Base-by-base conservation (phyloP, 37 sponge, comb jelly and placozoan genomes). In the Axinella damicornis region DNA sequence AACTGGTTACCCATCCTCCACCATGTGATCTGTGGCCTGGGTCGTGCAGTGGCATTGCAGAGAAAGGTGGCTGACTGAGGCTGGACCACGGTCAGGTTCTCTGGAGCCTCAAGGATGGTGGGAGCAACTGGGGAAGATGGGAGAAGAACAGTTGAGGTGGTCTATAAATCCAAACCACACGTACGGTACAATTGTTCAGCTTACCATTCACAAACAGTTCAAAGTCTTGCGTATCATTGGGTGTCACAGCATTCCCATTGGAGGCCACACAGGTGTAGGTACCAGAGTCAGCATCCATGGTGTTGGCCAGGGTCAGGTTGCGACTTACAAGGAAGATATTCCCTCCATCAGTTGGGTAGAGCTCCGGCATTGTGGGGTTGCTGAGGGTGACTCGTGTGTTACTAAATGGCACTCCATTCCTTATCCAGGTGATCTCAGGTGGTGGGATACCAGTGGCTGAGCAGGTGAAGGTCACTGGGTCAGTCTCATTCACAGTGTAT, bases 1-100 rank as follows among this genome's bases (percentile, higher is more conserved):
- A 46, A 9, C 46, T 46, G 46, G 9, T 9, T 4, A 46, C 46
- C 46, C 46, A 46, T 46, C 54, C 78, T 79, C 27, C 54, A 76
- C 90, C 90, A 89, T 25, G 79, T 71, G 64, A 89, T 78, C 67
- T 37, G 13, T 5, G 90, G 90, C 9, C 34, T 56, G 28, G 90
- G 90, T 46, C 71, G 38, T 13, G 76, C 90, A 46, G 79, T 79
- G 57, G 69, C 80, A 60, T 30, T 57, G 53, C 90, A 90, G 18
- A 52, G 63, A 55, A 90, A 69, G 30, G 53, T 66, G 56, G 68
- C 79, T 19, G 52, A 17, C 41, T 65, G 36, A 19, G 60, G 32
- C 39, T 73, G 56, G 33, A 58, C 53, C 25, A 73, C 80, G 41
- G 68, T 75, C 20, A 69, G 25, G 39, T 75, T 40, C 22, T 22